Evolutionary conservation across 2,888 invertebrate species (phyloP).

Genomic region (Papilio demoleus): DNA sequence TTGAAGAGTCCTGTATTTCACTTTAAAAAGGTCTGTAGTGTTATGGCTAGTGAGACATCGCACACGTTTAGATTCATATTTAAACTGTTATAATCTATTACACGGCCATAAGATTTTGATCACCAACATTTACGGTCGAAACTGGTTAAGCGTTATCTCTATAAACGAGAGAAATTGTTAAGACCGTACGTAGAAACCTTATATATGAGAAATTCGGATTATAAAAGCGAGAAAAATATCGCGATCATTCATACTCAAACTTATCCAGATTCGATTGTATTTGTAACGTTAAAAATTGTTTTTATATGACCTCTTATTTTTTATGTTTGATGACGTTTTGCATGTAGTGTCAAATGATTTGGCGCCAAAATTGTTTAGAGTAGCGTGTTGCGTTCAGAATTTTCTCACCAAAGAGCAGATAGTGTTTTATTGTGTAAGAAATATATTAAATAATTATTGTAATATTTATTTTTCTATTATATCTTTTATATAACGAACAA

Average conservation of each 20-base stretch:
- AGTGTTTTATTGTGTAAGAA: conserved; percentile 24
- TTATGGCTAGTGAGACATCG: conserved; percentile 37
- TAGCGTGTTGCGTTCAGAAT: conserved; percentile 32
- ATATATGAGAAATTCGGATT: too few relatives aligned
- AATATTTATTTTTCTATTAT: conserved; percentile 37
- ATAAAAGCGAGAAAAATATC: too few relatives aligned
- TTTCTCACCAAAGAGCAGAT: conserved; percentile 23
- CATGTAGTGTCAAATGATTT: not conserved
- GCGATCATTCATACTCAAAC: too few relatives aligned
- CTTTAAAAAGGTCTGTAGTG: conserved; percentile 24
- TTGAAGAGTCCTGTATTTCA: conserved; percentile 50
- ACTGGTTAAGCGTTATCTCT: too few relatives aligned
- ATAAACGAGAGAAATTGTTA: too few relatives aligned
- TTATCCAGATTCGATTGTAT: too few relatives aligned
- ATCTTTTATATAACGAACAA: conserved; percentile 24
- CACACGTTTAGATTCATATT: conserved; percentile 23
- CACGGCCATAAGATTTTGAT: too few relatives aligned
- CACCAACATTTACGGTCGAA: too few relatives aligned
- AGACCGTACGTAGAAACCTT: too few relatives aligned
- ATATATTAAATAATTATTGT: conserved; percentile 15
- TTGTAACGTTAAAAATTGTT: too few relatives aligned
- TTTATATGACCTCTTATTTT: too few relatives aligned
- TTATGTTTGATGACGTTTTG: too few relatives aligned
- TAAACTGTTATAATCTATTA: not conserved
- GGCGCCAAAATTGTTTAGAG: conserved; percentile 4